A percentile compares a stretch with the other conserved stretches of the same genome.
Evolutionary conservation across 2,888 invertebrate species (phyloP).

Genomic region (Cosmia trapezina): DNA sequence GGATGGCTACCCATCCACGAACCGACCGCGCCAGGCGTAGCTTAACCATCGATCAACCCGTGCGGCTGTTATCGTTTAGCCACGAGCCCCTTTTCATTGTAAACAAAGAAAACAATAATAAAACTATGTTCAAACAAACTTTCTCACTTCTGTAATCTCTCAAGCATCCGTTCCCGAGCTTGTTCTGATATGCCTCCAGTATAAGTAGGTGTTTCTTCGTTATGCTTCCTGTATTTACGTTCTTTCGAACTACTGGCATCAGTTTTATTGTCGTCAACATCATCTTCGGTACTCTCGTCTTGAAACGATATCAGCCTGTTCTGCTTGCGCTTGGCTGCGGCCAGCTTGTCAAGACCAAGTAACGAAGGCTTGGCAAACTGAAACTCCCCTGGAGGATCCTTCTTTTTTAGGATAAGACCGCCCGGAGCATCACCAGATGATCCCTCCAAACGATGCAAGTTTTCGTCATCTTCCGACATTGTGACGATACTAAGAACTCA

Average conservation of each 20-base stretch:
- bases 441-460: conserved; percentile 94
- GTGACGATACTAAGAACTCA: conserved; percentile 19
- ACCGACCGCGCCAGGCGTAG: no score
- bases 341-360: conserved; percentile 96
- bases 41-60: no score
- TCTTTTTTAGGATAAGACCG: conserved; percentile 93
- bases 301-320: conserved; percentile 93
- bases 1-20: no score
- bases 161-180: conserved; percentile 93
- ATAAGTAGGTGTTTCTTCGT: conserved; percentile 97
- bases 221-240: conserved; percentile 94
- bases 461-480: conserved; percentile 89
- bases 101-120: conserved; percentile 1
- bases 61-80: no score
- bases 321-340: conserved; percentile 93
- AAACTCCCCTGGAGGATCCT: conserved; percentile 90
- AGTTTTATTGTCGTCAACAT: conserved; percentile 70
- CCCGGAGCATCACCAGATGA: conserved; percentile 92
- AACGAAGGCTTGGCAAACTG: conserved; percentile 94
- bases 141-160: conserved; percentile 90
- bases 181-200: conserved; percentile 97
- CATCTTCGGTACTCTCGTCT: conserved; percentile 80
- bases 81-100: not conserved
- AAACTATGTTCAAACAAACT: conserved; percentile 16
- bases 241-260: conserved; percentile 74